Percentiles rank a stretch among this genome's conserved stretches.
Conservation (phyloP, 2,888 invertebrate species). For the Acanthococcus lagerstroemiae region DNA sequence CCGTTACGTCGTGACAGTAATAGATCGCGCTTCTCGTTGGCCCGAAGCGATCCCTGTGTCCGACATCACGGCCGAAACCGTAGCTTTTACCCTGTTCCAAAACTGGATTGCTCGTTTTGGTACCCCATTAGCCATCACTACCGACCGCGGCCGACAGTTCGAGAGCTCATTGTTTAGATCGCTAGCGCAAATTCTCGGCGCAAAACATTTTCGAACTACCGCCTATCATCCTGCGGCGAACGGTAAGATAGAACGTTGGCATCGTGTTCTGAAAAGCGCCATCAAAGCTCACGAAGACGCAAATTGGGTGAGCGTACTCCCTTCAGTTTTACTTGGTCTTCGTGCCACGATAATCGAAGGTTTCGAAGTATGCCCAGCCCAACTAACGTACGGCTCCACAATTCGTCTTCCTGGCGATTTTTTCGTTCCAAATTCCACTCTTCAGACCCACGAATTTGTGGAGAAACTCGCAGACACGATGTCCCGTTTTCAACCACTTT, state of each 20-base stretch:
- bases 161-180: too few species aligned
- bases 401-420: neutral
- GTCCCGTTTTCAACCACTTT: neutral
- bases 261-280: conserved; percentile 26
- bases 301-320: neutral
- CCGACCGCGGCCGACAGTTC: too few species aligned
- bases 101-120: too few species aligned
- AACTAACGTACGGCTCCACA: neutral
- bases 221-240: too few species aligned
- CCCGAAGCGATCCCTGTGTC: too few species aligned
- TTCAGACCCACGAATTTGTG: neutral
- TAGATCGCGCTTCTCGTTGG: neutral
- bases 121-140: too few species aligned
- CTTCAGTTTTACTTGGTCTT: neutral
- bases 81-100: too few species aligned
- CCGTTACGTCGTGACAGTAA: neutral
- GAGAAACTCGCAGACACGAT: neutral
- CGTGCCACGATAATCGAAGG: neutral
- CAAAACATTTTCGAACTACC: too few species aligned
- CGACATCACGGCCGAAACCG: too few species aligned
- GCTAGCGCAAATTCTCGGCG: too few species aligned
- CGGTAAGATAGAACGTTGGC: too few species aligned
- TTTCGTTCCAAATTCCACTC: neutral
- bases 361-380: neutral
- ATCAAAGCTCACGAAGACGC: conserved; percentile 20